phyloP scores from a whole-genome alignment of 2,113 vertebrate species.

The Amphilophus citrinellus region DNA sequence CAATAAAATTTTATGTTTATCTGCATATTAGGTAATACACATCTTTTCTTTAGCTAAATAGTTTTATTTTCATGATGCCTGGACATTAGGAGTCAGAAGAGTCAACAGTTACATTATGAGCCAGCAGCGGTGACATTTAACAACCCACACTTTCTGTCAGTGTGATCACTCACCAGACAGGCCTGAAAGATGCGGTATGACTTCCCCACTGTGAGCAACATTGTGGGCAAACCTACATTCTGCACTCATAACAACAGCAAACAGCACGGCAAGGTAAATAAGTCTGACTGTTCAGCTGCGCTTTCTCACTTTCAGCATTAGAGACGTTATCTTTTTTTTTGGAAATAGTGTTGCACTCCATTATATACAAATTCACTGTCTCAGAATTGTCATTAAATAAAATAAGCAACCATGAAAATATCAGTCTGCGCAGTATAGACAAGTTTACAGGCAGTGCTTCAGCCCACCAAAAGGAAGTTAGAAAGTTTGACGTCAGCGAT shows the following conservation, averaged over 20 bases:
- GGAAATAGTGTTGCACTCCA: background rate
- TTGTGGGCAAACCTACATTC: background rate
- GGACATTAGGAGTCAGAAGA: background rate
- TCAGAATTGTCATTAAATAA: background rate
- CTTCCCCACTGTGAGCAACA: too few relatives aligned
- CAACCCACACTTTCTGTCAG: background rate
- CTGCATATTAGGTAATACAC: background rate
- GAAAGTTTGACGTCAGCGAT: slow-evolving; percentile 4
- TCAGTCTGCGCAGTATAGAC: background rate
- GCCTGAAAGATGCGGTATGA: too few relatives aligned
- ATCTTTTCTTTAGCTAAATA: too few relatives aligned
- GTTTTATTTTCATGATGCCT: rapidly evolving
- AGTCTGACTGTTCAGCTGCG: too few relatives aligned
- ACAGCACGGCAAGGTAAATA: background rate
- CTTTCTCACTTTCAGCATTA: background rate
- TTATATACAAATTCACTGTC: background rate
- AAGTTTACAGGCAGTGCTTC: background rate
- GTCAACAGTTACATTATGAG: background rate
- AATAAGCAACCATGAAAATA: background rate
- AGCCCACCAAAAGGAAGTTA: slow-evolving; percentile 19
- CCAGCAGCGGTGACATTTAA: background rate
- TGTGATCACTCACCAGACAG: background rate
- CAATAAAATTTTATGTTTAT: background rate
- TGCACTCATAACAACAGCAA: background rate
- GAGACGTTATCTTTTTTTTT: background rate